Percentiles rank a stretch among this genome's conserved stretches.
phyloP scores from a whole-genome alignment of 2,113 vertebrate genomes.

The Echinops telfairi region DNA sequence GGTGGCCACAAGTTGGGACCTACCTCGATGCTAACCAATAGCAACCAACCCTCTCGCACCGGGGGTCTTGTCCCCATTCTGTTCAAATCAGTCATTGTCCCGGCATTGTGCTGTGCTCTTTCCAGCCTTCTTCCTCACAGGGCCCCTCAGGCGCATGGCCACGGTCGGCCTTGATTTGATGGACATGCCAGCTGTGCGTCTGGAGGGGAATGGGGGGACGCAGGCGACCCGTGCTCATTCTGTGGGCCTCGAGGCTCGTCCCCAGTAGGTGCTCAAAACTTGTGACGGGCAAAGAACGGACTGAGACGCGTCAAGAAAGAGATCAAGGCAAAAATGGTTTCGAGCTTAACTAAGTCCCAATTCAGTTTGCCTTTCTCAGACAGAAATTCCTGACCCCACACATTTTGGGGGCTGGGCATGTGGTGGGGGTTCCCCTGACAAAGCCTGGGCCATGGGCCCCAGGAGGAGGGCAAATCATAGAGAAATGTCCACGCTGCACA shows the following conservation, averaged over 20 bases:
- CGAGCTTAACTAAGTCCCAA: not conserved
- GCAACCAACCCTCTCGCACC: not conserved
- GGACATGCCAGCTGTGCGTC: too few relatives aligned
- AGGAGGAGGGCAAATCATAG: not conserved
- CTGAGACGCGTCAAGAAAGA: not conserved
- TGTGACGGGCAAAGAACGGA: not conserved
- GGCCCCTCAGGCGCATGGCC: not conserved
- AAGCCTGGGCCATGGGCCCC: not conserved
- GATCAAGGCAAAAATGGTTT: not conserved
- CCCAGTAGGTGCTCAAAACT: not conserved
- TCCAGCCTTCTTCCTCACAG: not conserved
- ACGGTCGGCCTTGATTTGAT: not conserved
- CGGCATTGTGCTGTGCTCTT: not conserved
- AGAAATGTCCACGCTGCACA: not conserved
- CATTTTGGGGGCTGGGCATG: too few relatives aligned
- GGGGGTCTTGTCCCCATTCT: not conserved
- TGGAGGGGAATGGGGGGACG: accelerated
- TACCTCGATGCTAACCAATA: not conserved
- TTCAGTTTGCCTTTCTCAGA: not conserved
- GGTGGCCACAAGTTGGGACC: not conserved
- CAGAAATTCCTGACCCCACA: not conserved
- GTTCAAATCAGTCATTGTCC: not conserved
- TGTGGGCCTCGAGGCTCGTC: accelerated
- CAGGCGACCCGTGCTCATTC: not conserved
- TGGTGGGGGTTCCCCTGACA: not conserved